Base-by-base conservation (phyloP, 2,888 invertebrate genomes). In the Cephalotes varians region DNA sequence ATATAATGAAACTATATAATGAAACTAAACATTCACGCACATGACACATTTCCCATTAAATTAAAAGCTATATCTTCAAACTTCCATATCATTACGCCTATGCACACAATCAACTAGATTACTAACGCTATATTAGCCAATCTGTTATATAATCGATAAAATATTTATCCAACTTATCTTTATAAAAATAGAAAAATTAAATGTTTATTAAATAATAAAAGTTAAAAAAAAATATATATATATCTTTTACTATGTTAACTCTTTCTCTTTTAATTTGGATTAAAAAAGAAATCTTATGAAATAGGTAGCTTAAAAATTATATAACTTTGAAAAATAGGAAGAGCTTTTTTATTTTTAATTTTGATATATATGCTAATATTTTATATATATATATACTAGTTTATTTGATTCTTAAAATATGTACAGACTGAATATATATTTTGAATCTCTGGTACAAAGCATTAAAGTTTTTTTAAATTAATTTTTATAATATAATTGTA, bases 31-130 rank as follows among this genome's bases (percentile, higher is more conserved):
- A 40, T 69, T 44, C 18, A 21, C 44, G 37, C 69, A n/a, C n/a
- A 40, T 40, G 21, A 54, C 69, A 54, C 69, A 71, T 40, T 31
- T 71, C 44, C 12, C 28, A 1, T 44, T 18, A 44, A 79, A 71
- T 79, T 56, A 58, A 71, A 79, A 44, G 25, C 12, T 28, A 15
- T 44, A 21, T 31, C 12, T 71, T 79, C 34, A 21, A 73, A 47
- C 9, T 62, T 47, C 21, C 56, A 54, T 67, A 77, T 7, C 12
- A 62, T 49, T 31, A 74, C 10, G 51, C 31, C 10, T 67, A n/a
- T 49, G 18, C 15, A 65, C 47, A 31, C 15, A 25, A 2, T 40
- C 21, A 28, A 47, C 34, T 49, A 40, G 21, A 69, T 40, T 65
- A 69, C 15, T 56, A 71, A 79, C 21, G 44, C 18, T 34, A n/a